phyloP scores from a whole-genome alignment of 1,140 invertebrate species.

The Cotesia vestalis region DNA sequence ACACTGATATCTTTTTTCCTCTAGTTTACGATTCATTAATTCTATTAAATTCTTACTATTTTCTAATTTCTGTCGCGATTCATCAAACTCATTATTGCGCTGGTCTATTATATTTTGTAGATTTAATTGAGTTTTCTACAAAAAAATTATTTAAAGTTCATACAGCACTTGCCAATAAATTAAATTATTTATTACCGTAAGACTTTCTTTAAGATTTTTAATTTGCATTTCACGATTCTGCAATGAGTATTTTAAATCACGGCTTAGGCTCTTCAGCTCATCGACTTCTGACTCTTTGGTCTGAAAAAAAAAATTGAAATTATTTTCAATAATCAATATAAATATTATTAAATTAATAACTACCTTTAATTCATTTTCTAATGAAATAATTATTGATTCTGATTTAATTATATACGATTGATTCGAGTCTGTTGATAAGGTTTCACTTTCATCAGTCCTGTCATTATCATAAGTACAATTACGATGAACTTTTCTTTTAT shows the following conservation, averaged over 20 bases:
- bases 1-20: conserved; percentile 19
- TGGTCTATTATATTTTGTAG: neutral
- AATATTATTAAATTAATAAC: neutral
- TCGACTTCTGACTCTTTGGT: conserved; percentile 47
- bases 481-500: conserved; percentile 6
- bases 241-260: conserved; percentile 34
- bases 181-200: neutral
- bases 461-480: conserved; percentile 5
- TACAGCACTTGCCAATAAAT: neutral
- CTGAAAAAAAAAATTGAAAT: conserved; percentile 33
- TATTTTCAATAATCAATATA: too few relatives aligned
- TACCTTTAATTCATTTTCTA: conserved; percentile 50
- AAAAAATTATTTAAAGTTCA: neutral
- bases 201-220: conserved; percentile 17
- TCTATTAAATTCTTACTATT: conserved; percentile 16
- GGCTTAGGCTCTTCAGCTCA: conserved; percentile 41
- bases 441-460: conserved; percentile 1
- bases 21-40: too few relatives aligned
- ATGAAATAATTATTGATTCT: conserved; percentile 52
- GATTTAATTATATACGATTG: conserved; percentile 48
- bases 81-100: neutral
- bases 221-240: conserved; percentile 5
- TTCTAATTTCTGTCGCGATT: conserved; percentile 17
- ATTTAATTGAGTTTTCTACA: neutral
- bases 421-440: conserved; percentile 34